A percentile compares a stretch with the other conserved stretches of the same genome.
phyloP scores from a whole-genome alignment of 2,113 vertebrate species.

The Chaetodon auriga region DNA sequence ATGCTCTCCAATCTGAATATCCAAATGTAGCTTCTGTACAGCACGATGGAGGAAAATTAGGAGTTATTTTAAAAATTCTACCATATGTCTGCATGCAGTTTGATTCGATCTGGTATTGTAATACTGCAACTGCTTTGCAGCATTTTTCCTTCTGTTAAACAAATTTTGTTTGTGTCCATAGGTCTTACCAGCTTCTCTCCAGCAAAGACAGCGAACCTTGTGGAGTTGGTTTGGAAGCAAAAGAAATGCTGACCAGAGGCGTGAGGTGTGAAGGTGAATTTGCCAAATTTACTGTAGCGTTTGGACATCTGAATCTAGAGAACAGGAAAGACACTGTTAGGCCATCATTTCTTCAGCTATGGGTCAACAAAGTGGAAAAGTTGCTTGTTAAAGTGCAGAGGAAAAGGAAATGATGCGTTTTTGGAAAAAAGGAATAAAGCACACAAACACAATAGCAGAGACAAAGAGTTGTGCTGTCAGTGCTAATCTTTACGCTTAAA shows the following conservation, averaged over 20 bases:
- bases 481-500: neutral
- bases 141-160: neutral
- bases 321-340: constrained; percentile 4
- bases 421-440: neutral
- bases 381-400: no score
- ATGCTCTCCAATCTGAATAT: constrained; percentile 91
- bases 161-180: constrained; percentile 18
- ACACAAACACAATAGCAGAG: neutral
- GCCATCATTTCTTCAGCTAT: neutral
- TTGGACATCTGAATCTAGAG: constrained; percentile 88
- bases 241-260: constrained; percentile 88
- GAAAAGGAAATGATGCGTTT: neutral
- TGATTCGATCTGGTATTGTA: neutral
- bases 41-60: neutral
- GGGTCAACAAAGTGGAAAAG: neutral
- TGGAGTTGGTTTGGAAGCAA: constrained; percentile 92
- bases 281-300: constrained; percentile 86
- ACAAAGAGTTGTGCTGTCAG: neutral
- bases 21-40: constrained; percentile 89
- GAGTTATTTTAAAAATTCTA: neutral
- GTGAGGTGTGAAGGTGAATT: constrained; percentile 90
- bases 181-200: constrained; percentile 88
- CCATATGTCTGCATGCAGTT: neutral
- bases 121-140: neutral
- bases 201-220: constrained; percentile 86